Evolutionary conservation across 37 sponge, comb jelly and placozoan genomes (phyloP).

Genomic region (Eunapius fragilis): DNA sequence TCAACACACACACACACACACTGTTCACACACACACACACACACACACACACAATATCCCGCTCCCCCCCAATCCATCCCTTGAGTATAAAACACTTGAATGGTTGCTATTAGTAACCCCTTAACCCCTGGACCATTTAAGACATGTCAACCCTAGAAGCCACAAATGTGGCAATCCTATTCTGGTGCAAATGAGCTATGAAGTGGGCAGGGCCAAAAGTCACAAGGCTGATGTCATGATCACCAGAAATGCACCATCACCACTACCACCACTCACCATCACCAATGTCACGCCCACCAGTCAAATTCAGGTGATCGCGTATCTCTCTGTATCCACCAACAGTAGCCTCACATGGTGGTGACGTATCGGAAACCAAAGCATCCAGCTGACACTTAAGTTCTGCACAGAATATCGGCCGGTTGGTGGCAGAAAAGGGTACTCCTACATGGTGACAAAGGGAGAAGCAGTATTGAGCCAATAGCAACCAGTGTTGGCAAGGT

Average conservation of each 20-base stretch:
- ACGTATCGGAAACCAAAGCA: slow-evolving; percentile 9
- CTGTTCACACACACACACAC: no score
- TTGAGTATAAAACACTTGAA: background rate
- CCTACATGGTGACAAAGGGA: background rate
- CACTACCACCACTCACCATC: background rate
- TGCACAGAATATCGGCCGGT: slow-evolving; percentile 49
- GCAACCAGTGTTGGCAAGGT: background rate
- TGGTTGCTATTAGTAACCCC: background rate
- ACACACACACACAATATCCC: no score
- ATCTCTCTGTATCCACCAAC: slow-evolving; percentile 56
- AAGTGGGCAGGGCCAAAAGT: background rate
- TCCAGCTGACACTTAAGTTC: slow-evolving; percentile 70
- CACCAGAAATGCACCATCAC: background rate
- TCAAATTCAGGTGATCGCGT: background rate
- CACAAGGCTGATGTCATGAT: background rate
- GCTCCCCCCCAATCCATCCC: background rate
- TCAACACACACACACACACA: background rate
- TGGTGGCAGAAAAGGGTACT: slow-evolving; percentile 34
- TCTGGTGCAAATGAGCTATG: background rate
- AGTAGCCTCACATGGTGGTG: slow-evolving; percentile 22
- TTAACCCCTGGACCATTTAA: background rate
- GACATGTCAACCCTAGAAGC: background rate
- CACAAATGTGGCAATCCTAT: background rate
- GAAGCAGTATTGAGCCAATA: background rate
- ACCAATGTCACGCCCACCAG: background rate